phyloP scores from a whole-genome alignment of 92 coral and sea anemone genomes.

The Virgularia gustaviana region DNA sequence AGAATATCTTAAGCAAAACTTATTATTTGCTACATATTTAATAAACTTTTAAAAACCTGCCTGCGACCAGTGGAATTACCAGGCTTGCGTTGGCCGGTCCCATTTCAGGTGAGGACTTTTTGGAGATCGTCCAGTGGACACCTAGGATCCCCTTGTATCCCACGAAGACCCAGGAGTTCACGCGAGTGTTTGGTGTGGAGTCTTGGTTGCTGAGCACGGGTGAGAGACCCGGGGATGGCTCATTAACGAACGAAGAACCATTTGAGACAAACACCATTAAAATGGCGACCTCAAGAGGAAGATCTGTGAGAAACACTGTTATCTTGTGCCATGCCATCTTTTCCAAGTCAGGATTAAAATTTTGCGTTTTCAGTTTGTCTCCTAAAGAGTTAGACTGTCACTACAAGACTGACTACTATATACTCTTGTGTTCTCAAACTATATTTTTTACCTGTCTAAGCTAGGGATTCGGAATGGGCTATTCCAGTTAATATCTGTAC shows the following conservation, averaged over 20 bases:
- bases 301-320: background rate
- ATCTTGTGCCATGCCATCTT: background rate
- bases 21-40: background rate
- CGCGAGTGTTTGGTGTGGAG: background rate
- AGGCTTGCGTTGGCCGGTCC: background rate
- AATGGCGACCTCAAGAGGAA: background rate
- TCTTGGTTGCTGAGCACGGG: background rate
- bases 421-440: no score
- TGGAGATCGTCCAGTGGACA: background rate
- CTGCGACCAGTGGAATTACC: background rate
- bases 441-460: no score
- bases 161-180: background rate
- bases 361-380: background rate
- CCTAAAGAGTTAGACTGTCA: no score
- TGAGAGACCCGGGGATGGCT: background rate
- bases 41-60: background rate
- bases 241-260: background rate
- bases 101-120: background rate
- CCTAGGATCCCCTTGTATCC: conserved; percentile 6
- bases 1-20: no score
- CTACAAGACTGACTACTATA: no score
- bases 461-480: no score
- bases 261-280: background rate
- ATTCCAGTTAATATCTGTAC: no score
- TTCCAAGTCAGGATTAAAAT: background rate